Conservation (phyloP, 2,797 vertebrate species). For the Cossypha heuglini region DNA sequence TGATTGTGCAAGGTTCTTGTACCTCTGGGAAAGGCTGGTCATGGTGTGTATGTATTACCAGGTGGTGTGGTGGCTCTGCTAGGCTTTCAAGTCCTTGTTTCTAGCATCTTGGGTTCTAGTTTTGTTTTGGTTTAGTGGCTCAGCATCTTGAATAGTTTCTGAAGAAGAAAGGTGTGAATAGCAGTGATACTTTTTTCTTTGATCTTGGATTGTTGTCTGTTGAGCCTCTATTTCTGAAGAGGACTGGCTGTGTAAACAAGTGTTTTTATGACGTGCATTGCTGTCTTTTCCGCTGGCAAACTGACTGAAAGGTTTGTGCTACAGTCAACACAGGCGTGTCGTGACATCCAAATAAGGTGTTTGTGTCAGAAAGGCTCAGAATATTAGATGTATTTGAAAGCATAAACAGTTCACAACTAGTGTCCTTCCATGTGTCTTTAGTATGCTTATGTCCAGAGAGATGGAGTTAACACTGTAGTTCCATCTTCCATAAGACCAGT, state of each 20-base stretch:
- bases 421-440: background rate
- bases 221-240: background rate
- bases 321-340: background rate
- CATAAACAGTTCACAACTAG: background rate
- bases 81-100: background rate
- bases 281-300: background rate
- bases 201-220: background rate
- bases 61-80: background rate
- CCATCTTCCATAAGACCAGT: background rate
- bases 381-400: background rate
- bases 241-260: background rate
- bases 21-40: background rate
- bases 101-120: background rate
- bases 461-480: background rate
- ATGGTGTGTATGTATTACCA: background rate
- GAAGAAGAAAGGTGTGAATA: background rate
- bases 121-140: background rate
- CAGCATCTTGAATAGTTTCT: background rate
- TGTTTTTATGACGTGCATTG: background rate
- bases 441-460: background rate
- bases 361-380: background rate
- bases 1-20: background rate
- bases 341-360: background rate
- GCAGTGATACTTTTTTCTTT: background rate
- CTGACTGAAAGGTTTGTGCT: background rate